Base-by-base conservation (phyloP, 1,140 invertebrate species). In the Maconellicoccus hirsutus region DNA sequence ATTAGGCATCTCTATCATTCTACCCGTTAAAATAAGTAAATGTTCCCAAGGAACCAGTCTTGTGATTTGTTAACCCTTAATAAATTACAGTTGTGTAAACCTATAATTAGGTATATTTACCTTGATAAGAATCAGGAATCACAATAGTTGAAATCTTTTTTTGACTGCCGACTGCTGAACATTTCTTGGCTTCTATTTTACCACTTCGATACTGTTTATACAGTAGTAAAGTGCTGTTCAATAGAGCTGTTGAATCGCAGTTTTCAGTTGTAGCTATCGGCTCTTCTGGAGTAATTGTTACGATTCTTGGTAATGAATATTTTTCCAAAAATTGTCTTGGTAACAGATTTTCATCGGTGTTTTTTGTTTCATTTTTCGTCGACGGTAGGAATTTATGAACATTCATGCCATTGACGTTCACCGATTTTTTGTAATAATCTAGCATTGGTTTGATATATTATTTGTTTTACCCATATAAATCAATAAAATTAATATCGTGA, bases 71-170 rank as follows among this genome's bases (percentile, higher is more conserved):
- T 38, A 38, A 7, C 33, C 6, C 33, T 38, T 6, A 38, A 38
- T 38, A 38, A 38, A 7, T 14, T 38, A 7, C 33, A 38, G 33
- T 14, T 38, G n/a, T n/a, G n/a, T n/a, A n/a, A n/a, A n/a, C n/a
- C n/a, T n/a, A n/a, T n/a, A n/a, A n/a, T n/a, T n/a, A n/a, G n/a
- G n/a, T n/a, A n/a, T n/a, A n/a, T 21, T 73, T 71, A 74, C 74
- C 74, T 72, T 74, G 72, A 61, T 73, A 74, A 27, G 74, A 72
- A 59, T 74, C 74, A 1, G 74, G 74, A 22, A 74, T 74, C 29
- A 74, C 74, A 19, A 74, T 59, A 7, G 72, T 63, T 6, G 74
- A 73, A 26, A 42, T 23, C 39, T 52, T 16, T 3, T 70, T 59
- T 39, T 70, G 71, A 25, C 61, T 69, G n/a, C 71, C 70, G 1